Evolutionary conservation across 2,797 vertebrate genomes (phyloP).

Genomic region (Cephalopachus bancanus): DNA sequence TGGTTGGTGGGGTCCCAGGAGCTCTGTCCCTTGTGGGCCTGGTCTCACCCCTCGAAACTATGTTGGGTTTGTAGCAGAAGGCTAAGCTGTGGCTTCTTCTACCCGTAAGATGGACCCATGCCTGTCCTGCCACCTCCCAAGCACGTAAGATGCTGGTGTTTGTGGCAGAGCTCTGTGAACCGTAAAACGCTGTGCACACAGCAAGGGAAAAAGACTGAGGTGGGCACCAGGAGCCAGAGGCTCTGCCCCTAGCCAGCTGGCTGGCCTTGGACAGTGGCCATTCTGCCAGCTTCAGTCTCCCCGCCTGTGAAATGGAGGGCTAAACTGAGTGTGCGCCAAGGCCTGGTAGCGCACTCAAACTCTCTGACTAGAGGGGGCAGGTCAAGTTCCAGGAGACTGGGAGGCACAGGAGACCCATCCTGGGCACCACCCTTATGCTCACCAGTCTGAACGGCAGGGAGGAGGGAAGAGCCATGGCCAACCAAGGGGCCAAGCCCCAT

Average conservation of each 20-base stretch:
- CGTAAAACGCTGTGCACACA: not conserved
- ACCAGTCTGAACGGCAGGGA: not conserved
- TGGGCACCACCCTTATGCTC: not conserved
- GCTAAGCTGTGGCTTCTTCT: not conserved
- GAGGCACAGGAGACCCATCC: not conserved
- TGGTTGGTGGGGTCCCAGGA: not conserved
- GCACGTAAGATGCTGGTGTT: not conserved
- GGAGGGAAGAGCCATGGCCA: not conserved
- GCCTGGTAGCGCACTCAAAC: not conserved
- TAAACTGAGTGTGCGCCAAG: not conserved
- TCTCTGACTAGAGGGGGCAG: not conserved
- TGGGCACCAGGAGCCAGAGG: not conserved
- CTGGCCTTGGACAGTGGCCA: not conserved
- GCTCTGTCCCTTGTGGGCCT: not conserved
- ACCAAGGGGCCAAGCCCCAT: not conserved
- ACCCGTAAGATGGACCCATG: accelerated
- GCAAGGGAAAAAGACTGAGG: not conserved
- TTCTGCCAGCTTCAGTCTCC: not conserved
- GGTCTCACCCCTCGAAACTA: not conserved
- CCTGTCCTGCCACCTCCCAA: not conserved
- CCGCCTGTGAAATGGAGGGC: not conserved
- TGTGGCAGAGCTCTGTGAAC: not conserved
- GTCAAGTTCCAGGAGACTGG: not conserved
- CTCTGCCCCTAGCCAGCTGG: not conserved
- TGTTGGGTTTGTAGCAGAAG: not conserved